These are phyloP conservation scores for Sylvicapra grimmia DNA, from an alignment of 2,113 vertebrate genomes.

Conservation along the genomic window DNA sequence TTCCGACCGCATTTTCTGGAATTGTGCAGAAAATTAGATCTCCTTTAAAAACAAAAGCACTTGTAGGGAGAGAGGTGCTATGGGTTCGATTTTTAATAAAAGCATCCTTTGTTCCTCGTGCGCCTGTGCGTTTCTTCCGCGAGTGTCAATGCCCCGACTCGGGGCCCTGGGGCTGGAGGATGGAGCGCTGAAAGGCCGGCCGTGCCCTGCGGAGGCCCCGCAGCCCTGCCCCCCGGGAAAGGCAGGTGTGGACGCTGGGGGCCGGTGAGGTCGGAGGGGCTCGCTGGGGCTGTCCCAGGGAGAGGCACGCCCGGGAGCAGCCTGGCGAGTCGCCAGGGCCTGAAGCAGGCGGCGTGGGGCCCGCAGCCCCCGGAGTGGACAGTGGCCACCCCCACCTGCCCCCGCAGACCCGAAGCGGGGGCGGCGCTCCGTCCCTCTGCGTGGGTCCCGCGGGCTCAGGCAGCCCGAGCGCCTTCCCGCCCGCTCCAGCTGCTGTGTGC, in stretches of 20 bases:
- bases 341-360: too few species aligned
- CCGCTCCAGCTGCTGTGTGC: not conserved
- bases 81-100: constrained; percentile 65
- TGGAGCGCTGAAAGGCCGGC: not conserved
- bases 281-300: rapidly evolving
- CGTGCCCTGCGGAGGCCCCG: rapidly evolving
- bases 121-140: constrained; percentile 7
- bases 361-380: not conserved
- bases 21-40: constrained; percentile 14
- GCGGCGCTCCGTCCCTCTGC: rapidly evolving
- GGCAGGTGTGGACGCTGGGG: too few species aligned
- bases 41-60: not conserved
- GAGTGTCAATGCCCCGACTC: not conserved
- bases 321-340: not conserved
- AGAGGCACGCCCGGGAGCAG: rapidly evolving
- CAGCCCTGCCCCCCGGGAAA: not conserved
- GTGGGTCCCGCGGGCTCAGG: rapidly evolving
- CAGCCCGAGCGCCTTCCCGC: not conserved
- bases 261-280: not conserved
- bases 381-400: not conserved
- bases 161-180: not conserved
- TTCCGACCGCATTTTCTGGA: not conserved
- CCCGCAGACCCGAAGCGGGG: rapidly evolving
- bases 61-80: constrained; percentile 57
- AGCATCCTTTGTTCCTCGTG: constrained; percentile 48